These are phyloP conservation scores for Netelia fuscicornis DNA, from an alignment of 2,888 invertebrate genomes.

Conservation along the genomic window DNA sequence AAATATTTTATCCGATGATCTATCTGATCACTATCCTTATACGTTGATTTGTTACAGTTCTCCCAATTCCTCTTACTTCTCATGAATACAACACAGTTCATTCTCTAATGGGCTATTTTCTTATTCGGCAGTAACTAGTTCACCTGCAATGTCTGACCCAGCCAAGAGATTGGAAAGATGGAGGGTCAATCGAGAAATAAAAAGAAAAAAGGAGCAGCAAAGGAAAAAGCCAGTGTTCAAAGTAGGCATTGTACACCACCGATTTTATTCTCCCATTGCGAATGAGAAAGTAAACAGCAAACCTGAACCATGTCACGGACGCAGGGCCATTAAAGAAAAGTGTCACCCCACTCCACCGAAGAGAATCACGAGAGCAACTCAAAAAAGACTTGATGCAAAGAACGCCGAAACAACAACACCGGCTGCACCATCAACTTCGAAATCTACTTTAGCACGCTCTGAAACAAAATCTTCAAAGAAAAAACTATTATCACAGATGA, in stretches of 20 bases:
- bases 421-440: not conserved
- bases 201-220: constrained; percentile 70
- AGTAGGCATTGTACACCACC: constrained; percentile 79
- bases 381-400: constrained; percentile 77
- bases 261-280: constrained; percentile 75
- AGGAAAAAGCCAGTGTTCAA: constrained; percentile 78
- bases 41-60: too few species aligned
- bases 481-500: constrained; percentile 52
- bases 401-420: constrained; percentile 1
- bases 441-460: not conserved
- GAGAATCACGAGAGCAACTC: constrained; percentile 78
- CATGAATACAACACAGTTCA: too few species aligned
- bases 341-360: constrained; percentile 52
- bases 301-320: constrained; percentile 45
- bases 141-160: constrained; percentile 47
- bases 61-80: too few species aligned
- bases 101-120: too few species aligned
- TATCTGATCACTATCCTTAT: too few species aligned
- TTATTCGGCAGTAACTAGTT: not conserved
- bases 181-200: constrained; percentile 73
- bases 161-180: constrained; percentile 72
- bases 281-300: constrained; percentile 20
- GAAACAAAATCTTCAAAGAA: not conserved
- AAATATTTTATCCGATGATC: too few species aligned
- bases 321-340: constrained; percentile 16